Percentiles rank a stretch among this genome's conserved stretches.
These are phyloP conservation scores for Mastacembelus armatus DNA, from an alignment of 2,797 vertebrate species.

Conservation along the genomic window DNA sequence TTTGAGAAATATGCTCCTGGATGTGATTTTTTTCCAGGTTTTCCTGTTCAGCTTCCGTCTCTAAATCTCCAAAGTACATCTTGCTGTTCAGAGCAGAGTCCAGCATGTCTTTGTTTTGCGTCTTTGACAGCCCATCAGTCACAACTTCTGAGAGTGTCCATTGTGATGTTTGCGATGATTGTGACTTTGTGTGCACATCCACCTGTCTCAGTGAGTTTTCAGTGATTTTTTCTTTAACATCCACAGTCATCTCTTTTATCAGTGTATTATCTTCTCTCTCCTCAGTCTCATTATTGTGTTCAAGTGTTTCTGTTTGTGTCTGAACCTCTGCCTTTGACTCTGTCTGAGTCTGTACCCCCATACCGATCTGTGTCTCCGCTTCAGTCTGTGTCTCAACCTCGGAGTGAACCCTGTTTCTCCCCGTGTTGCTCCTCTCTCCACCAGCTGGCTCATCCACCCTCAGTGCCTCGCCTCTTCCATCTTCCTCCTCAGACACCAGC, in stretches of 20 bases:
- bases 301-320: constrained; percentile 38
- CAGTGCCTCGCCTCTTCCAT: constrained; percentile 31
- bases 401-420: constrained; percentile 28
- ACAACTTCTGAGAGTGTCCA: not conserved
- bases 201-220: constrained; percentile 10
- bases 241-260: not conserved
- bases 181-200: constrained; percentile 15
- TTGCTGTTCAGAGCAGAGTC: constrained; percentile 10
- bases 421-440: constrained; percentile 1
- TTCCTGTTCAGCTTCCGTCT: not conserved
- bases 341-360: constrained; percentile 64
- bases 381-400: constrained; percentile 76
- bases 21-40: not conserved
- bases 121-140: not conserved
- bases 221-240: constrained; percentile 9
- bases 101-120: not conserved
- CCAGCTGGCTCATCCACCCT: constrained; percentile 12
- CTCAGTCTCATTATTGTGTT: not conserved
- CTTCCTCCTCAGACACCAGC: constrained; percentile 74
- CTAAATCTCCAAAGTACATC: not conserved
- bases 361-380: constrained; percentile 51
- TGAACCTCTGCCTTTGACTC: constrained; percentile 54
- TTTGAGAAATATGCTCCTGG: not conserved
- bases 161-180: not conserved
- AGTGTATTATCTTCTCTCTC: not conserved